phyloP scores from a whole-genome alignment of 2,888 invertebrate species.

The Drosophila prostipennis region DNA sequence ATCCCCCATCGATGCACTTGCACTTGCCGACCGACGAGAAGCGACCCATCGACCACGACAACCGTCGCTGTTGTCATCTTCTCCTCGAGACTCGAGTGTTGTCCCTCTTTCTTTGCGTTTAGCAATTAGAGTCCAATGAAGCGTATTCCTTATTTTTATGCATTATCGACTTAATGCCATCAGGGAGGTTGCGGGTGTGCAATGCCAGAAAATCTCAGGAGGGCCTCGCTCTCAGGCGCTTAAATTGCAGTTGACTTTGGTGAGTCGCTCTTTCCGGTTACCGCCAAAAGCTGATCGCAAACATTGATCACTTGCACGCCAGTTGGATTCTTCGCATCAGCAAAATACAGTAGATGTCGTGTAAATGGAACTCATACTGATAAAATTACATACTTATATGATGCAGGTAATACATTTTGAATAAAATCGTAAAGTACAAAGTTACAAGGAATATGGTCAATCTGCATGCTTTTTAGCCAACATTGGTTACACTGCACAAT shows the following conservation, averaged over 20 bases:
- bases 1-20: conserved; percentile 56
- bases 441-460: not conserved
- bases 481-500: not conserved
- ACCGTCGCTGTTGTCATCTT: conserved; percentile 65
- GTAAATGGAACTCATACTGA: not conserved
- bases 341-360: not conserved
- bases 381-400: too few relatives aligned
- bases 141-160: conserved; percentile 78
- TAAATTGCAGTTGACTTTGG: conserved; percentile 54
- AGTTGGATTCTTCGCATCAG: conserved; percentile 13
- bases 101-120: conserved; percentile 60
- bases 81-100: conserved; percentile 33
- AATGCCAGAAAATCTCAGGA: conserved; percentile 32
- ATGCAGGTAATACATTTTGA: too few relatives aligned
- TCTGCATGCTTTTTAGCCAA: not conserved
- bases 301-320: conserved; percentile 68
- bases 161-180: conserved; percentile 80
- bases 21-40: conserved; percentile 28
- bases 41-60: not conserved
- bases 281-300: conserved; percentile 55
- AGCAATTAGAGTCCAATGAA: conserved; percentile 80
- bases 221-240: conserved; percentile 48
- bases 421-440: too few relatives aligned
- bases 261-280: conserved; percentile 53
- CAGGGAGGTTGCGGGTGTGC: conserved; percentile 29